These are phyloP conservation scores for Sus scrofa DNA, from an alignment of 2,113 vertebrate genomes.

Conservation along the genomic window T2T-Sscrofa CM000820.6:116712501-116713000, in stretches of 20 bases:
- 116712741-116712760: not conserved
- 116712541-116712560: not conserved
- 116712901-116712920: too few relatives aligned
- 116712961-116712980: too few relatives aligned
- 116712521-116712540: not conserved
- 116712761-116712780: not conserved
- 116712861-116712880: too few relatives aligned
- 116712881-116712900: too few relatives aligned
- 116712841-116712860: too few relatives aligned
- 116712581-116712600: not conserved
- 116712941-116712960: too few relatives aligned
- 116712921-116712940: too few relatives aligned
- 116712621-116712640: not conserved
- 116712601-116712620: not conserved
- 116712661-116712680: not conserved
- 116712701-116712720: not conserved
- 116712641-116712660: not conserved
- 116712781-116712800: too few relatives aligned
- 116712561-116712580: not conserved
- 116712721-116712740: not conserved
- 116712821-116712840: too few relatives aligned
- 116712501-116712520: not conserved
- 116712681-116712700: constrained; percentile 23
- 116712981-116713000: too few relatives aligned
- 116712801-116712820: too few relatives aligned